Evolutionary conservation across 1,140 invertebrate genomes (phyloP), one percentile per base, ranked within the genome.

Genomic region (Xylocopa sonorina): DNA sequence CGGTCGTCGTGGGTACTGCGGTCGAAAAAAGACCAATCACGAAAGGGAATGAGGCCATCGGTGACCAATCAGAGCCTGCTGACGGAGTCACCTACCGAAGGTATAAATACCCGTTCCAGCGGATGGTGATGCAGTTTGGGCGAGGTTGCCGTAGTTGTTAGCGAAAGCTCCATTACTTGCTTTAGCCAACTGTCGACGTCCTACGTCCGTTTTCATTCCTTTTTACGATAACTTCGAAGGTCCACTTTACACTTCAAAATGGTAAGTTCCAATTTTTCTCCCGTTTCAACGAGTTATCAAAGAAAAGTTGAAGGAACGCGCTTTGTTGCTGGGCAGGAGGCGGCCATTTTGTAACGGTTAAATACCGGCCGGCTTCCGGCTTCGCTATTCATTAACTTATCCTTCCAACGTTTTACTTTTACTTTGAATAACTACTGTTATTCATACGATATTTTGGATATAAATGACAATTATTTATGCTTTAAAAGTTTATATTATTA

Each of bases 101-200:
- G 72, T 86, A 86, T 85, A 85, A 82, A 86, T 72, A 16, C 21
- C 7, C 2, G 66, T 48, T 21, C 16, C 38, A 18, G 24, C 53
- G 34, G 34, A 38, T 29, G 60, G 16, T 24, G 57, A 73, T 51
- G 67, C 68, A 82, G 71, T 79, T 48, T 27, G 50, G 18, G 29
- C 60, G 38, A 27, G 60, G 48, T 53, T 63, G 46, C 64, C 41
- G 53, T 83, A 55, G 72, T 84, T 81, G 85, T 87, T 87, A 69
- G 85, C 75, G 68, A 51, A 82, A 79, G 85, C 82, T 82, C 72
- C 85, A 87, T 87, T 87, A 84, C 85, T 86, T 84, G 85, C 85
- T 87, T 84, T 80, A 58, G 82, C 85, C 24, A 82, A 87, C 82
- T 87, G 58, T 87, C 78, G 50, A 73, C 77, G 16, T 29, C 55